phyloP scores from a whole-genome alignment of 2,888 invertebrate genomes.

The Chalcis sispes region DNA sequence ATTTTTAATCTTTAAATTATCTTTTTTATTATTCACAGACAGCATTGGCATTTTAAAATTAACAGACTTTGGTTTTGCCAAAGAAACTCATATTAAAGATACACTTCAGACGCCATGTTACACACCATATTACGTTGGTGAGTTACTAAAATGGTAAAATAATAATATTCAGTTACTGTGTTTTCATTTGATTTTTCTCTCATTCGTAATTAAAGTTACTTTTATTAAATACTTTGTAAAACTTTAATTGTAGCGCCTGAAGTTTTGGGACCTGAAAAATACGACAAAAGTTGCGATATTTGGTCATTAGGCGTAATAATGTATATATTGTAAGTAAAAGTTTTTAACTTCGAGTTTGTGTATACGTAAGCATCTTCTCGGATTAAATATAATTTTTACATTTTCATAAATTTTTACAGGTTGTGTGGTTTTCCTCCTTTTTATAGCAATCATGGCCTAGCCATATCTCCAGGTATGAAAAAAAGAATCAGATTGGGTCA shows the following conservation, averaged over 20 bases:
- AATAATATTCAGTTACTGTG: neutral
- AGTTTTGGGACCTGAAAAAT: slow-evolving; percentile 97
- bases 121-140: slow-evolving; percentile 98
- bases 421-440: slow-evolving; percentile 99
- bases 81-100: slow-evolving; percentile 91
- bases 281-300: slow-evolving; percentile 99
- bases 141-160: slow-evolving; percentile 54
- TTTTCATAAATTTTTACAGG: slow-evolving; percentile 71
- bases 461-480: slow-evolving; percentile 99
- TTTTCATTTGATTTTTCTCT: neutral
- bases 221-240: neutral
- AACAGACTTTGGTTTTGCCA: slow-evolving; percentile 99
- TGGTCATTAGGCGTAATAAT: slow-evolving; percentile 99
- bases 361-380: too few species aligned
- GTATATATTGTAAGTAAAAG: slow-evolving; percentile 91
- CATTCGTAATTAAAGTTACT: neutral
- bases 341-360: neutral
- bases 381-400: neutral
- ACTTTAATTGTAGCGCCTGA: slow-evolving; percentile 82
- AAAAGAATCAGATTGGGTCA: slow-evolving; percentile 96
- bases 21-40: slow-evolving; percentile 67
- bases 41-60: slow-evolving; percentile 91
- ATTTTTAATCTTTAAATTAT: slow-evolving; percentile 7
- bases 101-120: slow-evolving; percentile 98
- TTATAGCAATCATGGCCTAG: slow-evolving; percentile 97